Evolutionary conservation across 2,797 vertebrate genomes (phyloP), one percentile per base, ranked within the genome.

Genomic region (Anguilla obscura): DNA sequence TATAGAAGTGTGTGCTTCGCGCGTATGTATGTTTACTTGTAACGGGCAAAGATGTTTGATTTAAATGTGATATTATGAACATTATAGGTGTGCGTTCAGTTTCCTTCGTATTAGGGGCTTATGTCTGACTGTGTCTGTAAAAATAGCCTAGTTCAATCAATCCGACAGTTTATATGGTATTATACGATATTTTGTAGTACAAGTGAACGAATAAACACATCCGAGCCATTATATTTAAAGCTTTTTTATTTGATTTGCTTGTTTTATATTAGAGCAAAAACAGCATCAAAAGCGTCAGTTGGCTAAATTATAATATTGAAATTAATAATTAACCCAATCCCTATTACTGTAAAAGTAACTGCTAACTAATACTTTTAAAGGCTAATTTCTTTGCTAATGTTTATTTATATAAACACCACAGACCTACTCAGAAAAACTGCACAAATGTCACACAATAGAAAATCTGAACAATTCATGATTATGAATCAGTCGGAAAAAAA

Each of bases 1-100:
- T n/a, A 16, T 12, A 48, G 36, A 24, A 82, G 45, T 36, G 27
- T 74, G 30, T 74, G 30, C n/a, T n/a, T 10, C 27, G n/a, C 27
- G n/a, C 66, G 27, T 27, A 30, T 30, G 66, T 60, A 24, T 60
- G 27, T 69, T 86, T 89, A 16, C 1, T 24, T 80, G 54, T 82
- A 33, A 84, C 90, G 92, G 93, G 92, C 91, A 94, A 88, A 88
- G 91, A 90, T 92, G 52, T 79, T 40, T 85, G 3, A 63, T 76
- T 83, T 60, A 85, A 21, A 60, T 18, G 24, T 18, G n/a, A 14
- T 40, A 85, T 36, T 21, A n/a, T 30, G 9, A 21, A 24, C 36
- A 76, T 69, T 33, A 58, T 76, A 5, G 71, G 16, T 74, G 18
- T 48, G 18, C 36, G 18, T 58, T 48, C 45, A 14, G 12, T 82